Base-by-base conservation (phyloP, 2,888 invertebrate genomes). In the Drosophila subquinaria region DNA sequence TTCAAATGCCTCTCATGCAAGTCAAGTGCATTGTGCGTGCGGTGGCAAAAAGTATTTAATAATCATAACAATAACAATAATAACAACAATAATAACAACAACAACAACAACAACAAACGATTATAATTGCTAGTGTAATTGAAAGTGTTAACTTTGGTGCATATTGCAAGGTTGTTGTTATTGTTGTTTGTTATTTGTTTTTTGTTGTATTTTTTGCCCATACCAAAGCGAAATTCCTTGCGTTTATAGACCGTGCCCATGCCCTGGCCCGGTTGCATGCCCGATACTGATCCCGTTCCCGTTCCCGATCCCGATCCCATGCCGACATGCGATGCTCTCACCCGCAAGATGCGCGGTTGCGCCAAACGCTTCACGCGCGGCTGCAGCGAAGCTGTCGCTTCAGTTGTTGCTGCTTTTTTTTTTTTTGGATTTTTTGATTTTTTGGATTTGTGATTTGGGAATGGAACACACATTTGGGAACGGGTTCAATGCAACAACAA, bases 151-250 rank as follows among this genome's bases (percentile, higher is more conserved):
- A 15, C 15, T 11, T 56, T 3, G 30, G 56, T 45, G 56, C 55
- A 55, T 38, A 27, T 47, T 36, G 45, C 33, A 47, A 23, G 17
- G 13, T 36, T 23, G 47, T 36, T 36, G 36, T 23, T 51, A 30
- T 17, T 8, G n/a, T 36, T 59, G 2, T 10, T 50, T n/a, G 30
- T 13, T 8, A 53, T 48, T 48, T 42, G 11, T 9, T 38, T 11
- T 38, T 10, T 50, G 27, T 48, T 45, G 38, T 56, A 43, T n/a
- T 55, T 56, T 30, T 72, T 72, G 94, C 94, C 95, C 91, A 95
- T 94, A 94, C 95, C 94, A 93, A 95, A 95, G 94, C 92, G 93
- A 82, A 92, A 91, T 70, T 92, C 92, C 92, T 93, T 93, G 88
- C 91, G 91, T 89, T 90, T 86, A 61, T 72, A 63, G 69, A 73